A percentile compares a stretch with the other conserved stretches of the same genome.
phyloP scores from a whole-genome alignment of 1,140 invertebrate species.

The Drosophila mayri region DNA sequence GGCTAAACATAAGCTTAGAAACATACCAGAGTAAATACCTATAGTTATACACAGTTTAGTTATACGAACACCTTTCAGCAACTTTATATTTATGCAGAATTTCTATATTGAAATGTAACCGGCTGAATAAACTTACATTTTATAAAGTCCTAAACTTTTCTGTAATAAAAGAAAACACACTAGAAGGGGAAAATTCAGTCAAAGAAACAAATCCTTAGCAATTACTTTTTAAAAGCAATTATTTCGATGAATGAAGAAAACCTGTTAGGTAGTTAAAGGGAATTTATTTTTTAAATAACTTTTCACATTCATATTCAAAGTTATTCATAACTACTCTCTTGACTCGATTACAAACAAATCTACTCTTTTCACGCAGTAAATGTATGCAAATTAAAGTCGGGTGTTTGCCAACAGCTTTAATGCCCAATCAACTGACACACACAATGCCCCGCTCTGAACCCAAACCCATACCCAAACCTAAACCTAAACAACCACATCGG shows the following conservation, averaged over 20 bases:
- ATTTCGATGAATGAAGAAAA: background rate
- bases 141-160: background rate
- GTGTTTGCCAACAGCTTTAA: conserved; percentile 29
- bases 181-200: background rate
- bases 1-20: background rate
- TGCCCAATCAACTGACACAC: conserved; percentile 22
- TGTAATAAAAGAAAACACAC: conserved; percentile 1
- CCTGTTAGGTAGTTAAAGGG: background rate
- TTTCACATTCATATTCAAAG: background rate
- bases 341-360: background rate
- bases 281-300: background rate
- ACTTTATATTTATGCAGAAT: background rate
- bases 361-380: too few species aligned
- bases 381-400: conserved; percentile 38
- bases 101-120: background rate
- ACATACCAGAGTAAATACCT: background rate
- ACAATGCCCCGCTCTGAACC: background rate
- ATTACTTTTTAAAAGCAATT: background rate
- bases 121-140: background rate
- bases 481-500: conserved; percentile 27
- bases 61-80: background rate
- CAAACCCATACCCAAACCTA: conserved; percentile 3
- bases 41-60: background rate
- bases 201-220: background rate
- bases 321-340: background rate